Evolutionary conservation across 2,888 invertebrate genomes (phyloP).

Genomic region (Metallyticus violacea): DNA sequence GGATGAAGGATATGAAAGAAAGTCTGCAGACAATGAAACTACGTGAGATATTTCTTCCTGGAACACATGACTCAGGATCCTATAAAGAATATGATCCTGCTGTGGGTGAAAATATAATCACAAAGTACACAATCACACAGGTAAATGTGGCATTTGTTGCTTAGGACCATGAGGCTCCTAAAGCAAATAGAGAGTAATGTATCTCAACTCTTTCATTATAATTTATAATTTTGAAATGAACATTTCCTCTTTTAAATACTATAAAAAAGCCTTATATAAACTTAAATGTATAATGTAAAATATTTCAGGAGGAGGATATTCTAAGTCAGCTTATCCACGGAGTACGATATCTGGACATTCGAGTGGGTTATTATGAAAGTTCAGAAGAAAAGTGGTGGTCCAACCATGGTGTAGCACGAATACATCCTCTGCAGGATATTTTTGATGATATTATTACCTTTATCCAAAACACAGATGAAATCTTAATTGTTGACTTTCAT

Average conservation of each 20-base stretch:
- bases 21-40: constrained; percentile 50
- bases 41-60: constrained; percentile 61
- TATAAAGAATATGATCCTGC: constrained; percentile 44
- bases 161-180: no score
- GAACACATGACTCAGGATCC: constrained; percentile 67
- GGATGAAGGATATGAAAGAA: constrained; percentile 55
- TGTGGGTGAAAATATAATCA: constrained; percentile 43
- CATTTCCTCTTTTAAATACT: no score
- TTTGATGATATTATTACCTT: constrained; percentile 55
- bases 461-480: constrained; percentile 56
- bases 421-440: constrained; percentile 50
- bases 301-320: constrained; percentile 54
- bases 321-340: constrained; percentile 59
- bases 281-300: neutral
- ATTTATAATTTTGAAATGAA: no score
- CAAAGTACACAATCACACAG: constrained; percentile 54
- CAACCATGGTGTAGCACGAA: constrained; percentile 55
- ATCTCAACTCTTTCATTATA: no score
- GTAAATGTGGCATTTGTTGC: constrained; percentile 35
- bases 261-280: no score
- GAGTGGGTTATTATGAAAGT: constrained; percentile 52
- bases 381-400: constrained; percentile 47
- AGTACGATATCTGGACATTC: constrained; percentile 58
- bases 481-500: constrained; percentile 59
- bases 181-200: no score